Evolutionary conservation across 2,113 vertebrate genomes (phyloP).

Genomic region (Pipra filicauda): DNA sequence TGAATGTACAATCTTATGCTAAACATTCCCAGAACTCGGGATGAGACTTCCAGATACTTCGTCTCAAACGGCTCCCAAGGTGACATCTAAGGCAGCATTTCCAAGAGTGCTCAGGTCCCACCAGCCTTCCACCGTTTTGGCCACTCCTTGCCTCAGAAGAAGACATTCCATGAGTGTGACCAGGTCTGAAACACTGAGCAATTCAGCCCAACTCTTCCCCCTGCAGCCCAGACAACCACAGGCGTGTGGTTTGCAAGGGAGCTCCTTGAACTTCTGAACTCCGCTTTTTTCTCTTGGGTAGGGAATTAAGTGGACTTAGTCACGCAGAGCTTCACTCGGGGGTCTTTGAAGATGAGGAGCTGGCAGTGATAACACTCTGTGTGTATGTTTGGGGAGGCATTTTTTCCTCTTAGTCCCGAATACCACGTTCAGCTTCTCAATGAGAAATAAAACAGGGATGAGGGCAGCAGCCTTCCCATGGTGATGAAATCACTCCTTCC

Average conservation of each 20-base stretch:
- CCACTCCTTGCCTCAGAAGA: neutral
- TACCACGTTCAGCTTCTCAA: neutral
- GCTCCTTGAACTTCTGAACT: slow-evolving; percentile 59
- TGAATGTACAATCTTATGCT: neutral
- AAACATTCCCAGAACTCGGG: slow-evolving; percentile 37
- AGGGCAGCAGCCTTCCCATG: neutral
- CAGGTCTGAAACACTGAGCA: neutral
- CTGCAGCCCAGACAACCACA: slow-evolving; percentile 50
- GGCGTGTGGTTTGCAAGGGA: slow-evolving; percentile 2
- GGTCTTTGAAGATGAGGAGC: slow-evolving; percentile 36
- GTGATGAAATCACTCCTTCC: slow-evolving; percentile 51
- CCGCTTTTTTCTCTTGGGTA: neutral
- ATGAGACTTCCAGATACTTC: neutral
- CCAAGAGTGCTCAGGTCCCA: neutral
- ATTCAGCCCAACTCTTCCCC: neutral
- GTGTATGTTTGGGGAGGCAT: neutral
- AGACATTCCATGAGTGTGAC: neutral
- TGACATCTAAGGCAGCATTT: neutral
- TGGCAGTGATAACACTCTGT: neutral
- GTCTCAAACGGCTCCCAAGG: neutral
- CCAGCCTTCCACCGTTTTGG: neutral
- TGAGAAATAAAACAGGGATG: neutral
- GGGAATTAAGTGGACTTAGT: slow-evolving; percentile 49
- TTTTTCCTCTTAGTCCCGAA: slow-evolving; percentile 9
- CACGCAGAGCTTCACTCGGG: slow-evolving; percentile 14